Evolutionary conservation across 2,888 invertebrate genomes (phyloP).

Genomic region (Onthophagus sagittarius): DNA sequence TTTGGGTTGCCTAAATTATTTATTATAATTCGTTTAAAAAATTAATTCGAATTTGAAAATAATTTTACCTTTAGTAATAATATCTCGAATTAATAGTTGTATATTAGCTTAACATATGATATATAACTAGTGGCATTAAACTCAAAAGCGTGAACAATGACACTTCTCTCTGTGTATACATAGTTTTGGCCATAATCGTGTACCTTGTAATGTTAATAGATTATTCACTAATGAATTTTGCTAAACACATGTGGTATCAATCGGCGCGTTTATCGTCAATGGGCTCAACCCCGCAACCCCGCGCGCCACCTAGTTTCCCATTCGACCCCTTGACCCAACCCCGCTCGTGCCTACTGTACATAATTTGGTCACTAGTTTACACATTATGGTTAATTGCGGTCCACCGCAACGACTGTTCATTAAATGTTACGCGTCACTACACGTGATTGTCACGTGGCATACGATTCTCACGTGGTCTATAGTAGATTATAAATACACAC

Average conservation of each 20-base stretch:
- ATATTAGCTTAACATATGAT: too few species aligned
- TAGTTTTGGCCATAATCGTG: conserved; percentile 18
- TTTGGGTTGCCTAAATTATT: too few species aligned
- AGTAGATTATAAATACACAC: too few species aligned
- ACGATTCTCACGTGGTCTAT: conserved; percentile 9
- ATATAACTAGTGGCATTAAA: not conserved
- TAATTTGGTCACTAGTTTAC: conserved; percentile 52
- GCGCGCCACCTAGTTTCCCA: not conserved
- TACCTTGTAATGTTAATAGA: conserved; percentile 32
- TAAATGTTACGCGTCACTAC: conserved; percentile 46
- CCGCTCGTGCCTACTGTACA: conserved; percentile 40
- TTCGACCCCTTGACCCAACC: conserved; percentile 26
- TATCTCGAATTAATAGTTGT: too few species aligned
- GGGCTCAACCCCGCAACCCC: conserved; percentile 37
- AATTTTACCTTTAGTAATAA: too few species aligned
- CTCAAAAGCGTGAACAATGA: not conserved
- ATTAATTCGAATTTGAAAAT: too few species aligned
- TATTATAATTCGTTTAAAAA: too few species aligned
- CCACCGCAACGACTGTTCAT: conserved; percentile 49
- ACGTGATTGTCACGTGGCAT: conserved; percentile 45
- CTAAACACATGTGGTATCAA: conserved; percentile 46
- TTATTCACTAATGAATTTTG: conserved; percentile 44
- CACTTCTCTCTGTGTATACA: conserved; percentile 15
- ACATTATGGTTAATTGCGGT: conserved; percentile 52
- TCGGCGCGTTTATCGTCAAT: conserved; percentile 45